Conservation (phyloP, 2,797 vertebrate species). For the Babyrousa celebensis region DNA sequence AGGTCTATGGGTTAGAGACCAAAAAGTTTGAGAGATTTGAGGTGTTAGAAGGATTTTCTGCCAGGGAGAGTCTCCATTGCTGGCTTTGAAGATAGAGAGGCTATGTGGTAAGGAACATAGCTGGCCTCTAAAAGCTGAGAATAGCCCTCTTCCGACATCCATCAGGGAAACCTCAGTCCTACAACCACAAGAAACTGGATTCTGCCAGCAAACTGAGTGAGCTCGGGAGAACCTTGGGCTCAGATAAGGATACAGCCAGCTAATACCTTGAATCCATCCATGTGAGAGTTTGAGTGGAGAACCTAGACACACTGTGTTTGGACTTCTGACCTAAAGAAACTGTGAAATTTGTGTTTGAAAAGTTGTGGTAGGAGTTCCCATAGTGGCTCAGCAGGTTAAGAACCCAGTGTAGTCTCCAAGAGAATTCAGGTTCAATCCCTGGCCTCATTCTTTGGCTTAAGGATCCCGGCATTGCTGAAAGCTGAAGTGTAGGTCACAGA, state of each 20-base stretch:
- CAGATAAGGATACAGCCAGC: background rate
- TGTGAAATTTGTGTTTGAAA: background rate
- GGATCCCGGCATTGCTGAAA: too few species aligned
- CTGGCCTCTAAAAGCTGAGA: background rate
- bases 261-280: background rate
- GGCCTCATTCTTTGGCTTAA: too few species aligned
- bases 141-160: background rate
- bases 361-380: too few species aligned
- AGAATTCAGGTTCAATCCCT: too few species aligned
- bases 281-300: background rate
- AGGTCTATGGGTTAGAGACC: background rate
- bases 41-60: too few species aligned
- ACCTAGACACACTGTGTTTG: background rate
- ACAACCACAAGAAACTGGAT: rapidly evolving
- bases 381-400: too few species aligned
- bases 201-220: background rate
- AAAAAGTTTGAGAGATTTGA: background rate
- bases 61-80: rapidly evolving
- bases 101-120: too few species aligned
- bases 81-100: background rate
- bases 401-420: too few species aligned
- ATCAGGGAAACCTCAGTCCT: background rate
- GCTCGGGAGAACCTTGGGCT: background rate
- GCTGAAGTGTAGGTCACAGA: too few species aligned
- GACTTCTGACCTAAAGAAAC: background rate